Evolutionary conservation across 2,888 invertebrate species (phyloP).

Genomic region (Hydrotaea diabolus): DNA sequence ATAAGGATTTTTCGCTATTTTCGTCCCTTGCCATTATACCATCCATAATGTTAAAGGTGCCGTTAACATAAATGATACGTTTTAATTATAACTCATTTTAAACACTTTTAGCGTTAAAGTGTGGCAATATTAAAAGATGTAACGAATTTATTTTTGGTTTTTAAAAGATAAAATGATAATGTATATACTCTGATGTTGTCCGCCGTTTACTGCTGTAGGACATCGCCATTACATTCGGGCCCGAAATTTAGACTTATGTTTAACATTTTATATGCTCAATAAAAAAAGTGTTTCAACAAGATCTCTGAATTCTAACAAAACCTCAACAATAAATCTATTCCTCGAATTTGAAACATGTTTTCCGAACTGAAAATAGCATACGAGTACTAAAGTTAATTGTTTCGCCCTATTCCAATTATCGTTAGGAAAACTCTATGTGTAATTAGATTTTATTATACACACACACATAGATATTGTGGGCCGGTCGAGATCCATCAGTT

Average conservation of each 20-base stretch:
- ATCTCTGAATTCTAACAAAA: neutral
- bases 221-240: too few species aligned
- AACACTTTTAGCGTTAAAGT: too few species aligned
- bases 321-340: neutral
- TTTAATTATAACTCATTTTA: conserved; percentile 11
- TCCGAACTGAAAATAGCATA: neutral
- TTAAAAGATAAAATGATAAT: too few species aligned
- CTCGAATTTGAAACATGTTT: neutral
- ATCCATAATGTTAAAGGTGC: conserved; percentile 34
- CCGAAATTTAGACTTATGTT: too few species aligned
- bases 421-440: neutral
- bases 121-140: too few species aligned
- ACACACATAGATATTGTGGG: neutral
- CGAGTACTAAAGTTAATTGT: conserved; percentile 13
- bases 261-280: too few species aligned
- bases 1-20: neutral
- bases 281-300: neutral
- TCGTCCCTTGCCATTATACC: neutral
- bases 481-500: neutral
- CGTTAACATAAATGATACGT: conserved; percentile 32
- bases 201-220: too few species aligned
- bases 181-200: too few species aligned
- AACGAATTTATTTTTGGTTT: too few species aligned
- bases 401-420: neutral
- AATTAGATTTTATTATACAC: conserved; percentile 3